Conservation (phyloP, 1,140 invertebrate species). For the Heliconius melpomene region DNA sequence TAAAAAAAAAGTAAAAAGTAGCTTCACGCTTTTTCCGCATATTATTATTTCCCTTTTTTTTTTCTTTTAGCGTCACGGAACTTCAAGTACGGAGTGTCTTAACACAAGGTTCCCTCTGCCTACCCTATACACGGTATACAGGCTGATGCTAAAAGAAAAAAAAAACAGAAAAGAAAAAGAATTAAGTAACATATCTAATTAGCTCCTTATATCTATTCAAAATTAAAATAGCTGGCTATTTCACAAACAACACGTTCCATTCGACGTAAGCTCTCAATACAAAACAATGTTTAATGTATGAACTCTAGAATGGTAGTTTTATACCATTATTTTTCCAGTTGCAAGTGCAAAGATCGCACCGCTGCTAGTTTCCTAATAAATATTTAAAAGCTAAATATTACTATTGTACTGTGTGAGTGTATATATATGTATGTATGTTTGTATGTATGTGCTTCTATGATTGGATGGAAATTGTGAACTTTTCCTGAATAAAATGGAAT, state of each 20-base stretch:
- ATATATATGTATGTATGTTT: neutral
- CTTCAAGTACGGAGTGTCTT: no score
- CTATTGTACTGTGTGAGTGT: neutral
- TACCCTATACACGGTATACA: neutral
- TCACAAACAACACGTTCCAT: no score
- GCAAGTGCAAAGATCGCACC: constrained; percentile 8
- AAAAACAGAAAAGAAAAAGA: no score
- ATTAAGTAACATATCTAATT: no score
- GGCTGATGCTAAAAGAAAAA: neutral
- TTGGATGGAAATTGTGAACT: no score
- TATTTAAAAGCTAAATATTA: constrained; percentile 9
- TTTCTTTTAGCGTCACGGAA: no score
- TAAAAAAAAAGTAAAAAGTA: no score
- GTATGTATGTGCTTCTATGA: neutral
- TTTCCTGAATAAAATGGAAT: no score
- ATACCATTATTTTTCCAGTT: constrained; percentile 6
- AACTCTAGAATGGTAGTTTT: constrained; percentile 1
- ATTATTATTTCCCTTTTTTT: no score
- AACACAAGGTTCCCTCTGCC: neutral
- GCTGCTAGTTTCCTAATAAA: neutral
- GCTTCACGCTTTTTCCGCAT: no score
- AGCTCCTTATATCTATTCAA: no score
- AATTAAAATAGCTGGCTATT: no score
- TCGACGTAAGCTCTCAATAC: neutral
- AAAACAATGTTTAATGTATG: neutral